Evolutionary conservation across 2,797 vertebrate genomes (phyloP).

Genomic region (Megaceryle alcyon): DNA sequence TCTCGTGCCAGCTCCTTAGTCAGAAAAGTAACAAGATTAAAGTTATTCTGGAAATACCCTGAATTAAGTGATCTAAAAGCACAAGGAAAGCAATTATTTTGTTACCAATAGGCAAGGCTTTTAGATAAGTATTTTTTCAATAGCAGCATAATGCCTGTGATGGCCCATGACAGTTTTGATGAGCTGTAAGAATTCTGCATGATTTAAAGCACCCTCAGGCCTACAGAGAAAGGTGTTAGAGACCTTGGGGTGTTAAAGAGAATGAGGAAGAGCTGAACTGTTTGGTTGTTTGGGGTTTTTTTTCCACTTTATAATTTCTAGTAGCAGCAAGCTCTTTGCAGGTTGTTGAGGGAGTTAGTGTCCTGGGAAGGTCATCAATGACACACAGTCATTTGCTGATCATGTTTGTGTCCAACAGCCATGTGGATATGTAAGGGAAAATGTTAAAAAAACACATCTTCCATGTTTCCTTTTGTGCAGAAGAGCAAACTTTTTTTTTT

Average conservation of each 20-base stretch:
- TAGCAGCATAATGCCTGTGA: background rate
- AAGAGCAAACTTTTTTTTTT: background rate
- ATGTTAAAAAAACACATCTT: background rate
- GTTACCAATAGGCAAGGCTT: background rate
- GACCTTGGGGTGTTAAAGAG: background rate
- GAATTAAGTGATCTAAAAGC: background rate
- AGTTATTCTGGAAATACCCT: background rate
- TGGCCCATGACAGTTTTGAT: background rate
- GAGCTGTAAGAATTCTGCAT: background rate
- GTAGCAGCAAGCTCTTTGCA: background rate
- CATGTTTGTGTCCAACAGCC: background rate
- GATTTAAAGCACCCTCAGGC: background rate
- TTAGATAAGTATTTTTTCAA: background rate
- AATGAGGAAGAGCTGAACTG: background rate
- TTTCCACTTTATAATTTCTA: background rate
- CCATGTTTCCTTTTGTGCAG: background rate
- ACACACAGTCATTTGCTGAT: background rate
- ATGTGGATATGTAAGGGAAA: fast-evolving
- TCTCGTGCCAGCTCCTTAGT: background rate
- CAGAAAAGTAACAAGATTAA: background rate
- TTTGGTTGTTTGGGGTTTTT: no score
- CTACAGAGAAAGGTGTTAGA: background rate
- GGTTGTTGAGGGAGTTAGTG: background rate
- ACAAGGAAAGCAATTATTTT: background rate
- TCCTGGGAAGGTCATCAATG: background rate